phyloP scores from a whole-genome alignment of 2,113 vertebrate genomes.

The Grus americana region DNA sequence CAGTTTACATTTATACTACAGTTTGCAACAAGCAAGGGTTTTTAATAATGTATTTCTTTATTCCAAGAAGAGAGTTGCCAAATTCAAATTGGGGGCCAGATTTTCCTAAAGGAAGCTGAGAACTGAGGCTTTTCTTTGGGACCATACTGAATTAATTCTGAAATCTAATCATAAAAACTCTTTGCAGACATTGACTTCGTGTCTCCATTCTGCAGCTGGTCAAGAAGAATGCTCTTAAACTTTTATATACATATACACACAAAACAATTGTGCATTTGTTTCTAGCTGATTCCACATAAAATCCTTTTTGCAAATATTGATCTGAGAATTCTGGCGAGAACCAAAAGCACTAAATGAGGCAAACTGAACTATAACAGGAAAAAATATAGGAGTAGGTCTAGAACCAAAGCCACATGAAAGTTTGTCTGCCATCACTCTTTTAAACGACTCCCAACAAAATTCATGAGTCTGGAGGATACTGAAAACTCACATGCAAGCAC shows the following conservation, averaged over 20 bases:
- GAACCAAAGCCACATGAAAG: background rate
- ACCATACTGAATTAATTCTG: background rate
- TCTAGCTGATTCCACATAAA: background rate
- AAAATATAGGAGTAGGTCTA: background rate
- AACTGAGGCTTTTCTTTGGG: background rate
- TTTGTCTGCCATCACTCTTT: background rate
- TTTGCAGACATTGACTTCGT: background rate
- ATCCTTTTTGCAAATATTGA: background rate
- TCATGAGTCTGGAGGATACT: background rate
- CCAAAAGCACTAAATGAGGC: background rate
- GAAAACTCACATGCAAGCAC: background rate
- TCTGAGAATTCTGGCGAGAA: background rate
- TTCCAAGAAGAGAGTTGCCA: background rate
- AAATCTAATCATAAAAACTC: background rate
- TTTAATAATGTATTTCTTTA: background rate
- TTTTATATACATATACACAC: background rate
- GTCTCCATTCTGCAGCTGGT: background rate
- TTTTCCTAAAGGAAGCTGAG: background rate
- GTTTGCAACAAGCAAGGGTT: background rate
- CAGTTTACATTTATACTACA: background rate
- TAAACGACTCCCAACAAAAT: background rate
- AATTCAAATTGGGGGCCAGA: background rate
- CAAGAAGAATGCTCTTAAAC: background rate
- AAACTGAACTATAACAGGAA: background rate
- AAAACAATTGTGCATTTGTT: background rate